Evolutionary conservation across 2,797 vertebrate genomes (phyloP), one percentile per base, ranked within the genome.

Genomic region (Lepidocolaptes lacrymiger): DNA sequence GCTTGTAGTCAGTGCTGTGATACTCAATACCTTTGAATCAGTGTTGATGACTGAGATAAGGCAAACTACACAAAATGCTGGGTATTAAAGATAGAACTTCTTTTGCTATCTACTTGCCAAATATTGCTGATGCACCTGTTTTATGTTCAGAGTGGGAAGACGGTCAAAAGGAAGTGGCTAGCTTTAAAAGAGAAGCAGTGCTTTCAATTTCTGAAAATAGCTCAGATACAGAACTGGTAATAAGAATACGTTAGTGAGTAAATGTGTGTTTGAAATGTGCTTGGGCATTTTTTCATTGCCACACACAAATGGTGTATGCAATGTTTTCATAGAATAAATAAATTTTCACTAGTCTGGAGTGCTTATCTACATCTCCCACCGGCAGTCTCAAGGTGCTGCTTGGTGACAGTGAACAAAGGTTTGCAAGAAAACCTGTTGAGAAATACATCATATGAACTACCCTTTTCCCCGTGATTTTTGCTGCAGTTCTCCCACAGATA

Each of bases 201-300:
- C 94, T 98, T 97, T 97, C 96, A 88, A 8, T 95, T 93, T 92
- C 96, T 96, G 96, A 97, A 97, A 97, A 98, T 97, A 98, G 94
- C 94, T 86, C 91, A 93, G 88, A 96, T 94, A 96, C 68, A 97
- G 94, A 97, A 96, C 93, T 94, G 74, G 95, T 95, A 96, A 93
- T 95, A 95, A 92, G 74, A 96, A 95, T 93, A 91, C 24, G 82
- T 97, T 93, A 81, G 93, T 91, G 84, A 96, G 83, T 88, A 95
- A 97, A 92, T 78, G 81, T 34, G 43, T 76, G 68, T 76, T 69
- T 79, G 52, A 96, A 86, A 94, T 12, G 2, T 36, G 46, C 72
- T 83, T 52, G 28, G 58, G 28, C n/a, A 46, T 26, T 67, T 88
- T 93, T 78, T 52, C 43, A 49, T 46, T 48, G 1, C 21, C 69